These are phyloP conservation scores for Lichenostomus cassidix DNA, from an alignment of 2,113 vertebrate species.

Conservation along the genomic window DNA sequence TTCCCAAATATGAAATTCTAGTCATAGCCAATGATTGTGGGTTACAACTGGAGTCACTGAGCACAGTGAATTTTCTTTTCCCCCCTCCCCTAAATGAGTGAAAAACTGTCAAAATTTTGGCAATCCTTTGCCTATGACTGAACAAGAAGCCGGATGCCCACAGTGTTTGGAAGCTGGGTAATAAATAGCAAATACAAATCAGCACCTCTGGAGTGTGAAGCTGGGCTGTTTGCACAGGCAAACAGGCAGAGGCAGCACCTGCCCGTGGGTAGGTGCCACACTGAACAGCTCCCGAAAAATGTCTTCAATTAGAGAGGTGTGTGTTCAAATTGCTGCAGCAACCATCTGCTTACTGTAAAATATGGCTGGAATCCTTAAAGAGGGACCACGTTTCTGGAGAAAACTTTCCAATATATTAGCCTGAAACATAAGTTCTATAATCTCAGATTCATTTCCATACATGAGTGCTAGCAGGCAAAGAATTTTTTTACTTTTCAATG, in stretches of 20 bases:
- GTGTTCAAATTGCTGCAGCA: conserved; percentile 46
- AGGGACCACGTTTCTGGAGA: conserved; percentile 60
- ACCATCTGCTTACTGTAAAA: conserved; percentile 30
- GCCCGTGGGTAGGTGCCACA: background rate
- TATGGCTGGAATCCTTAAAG: conserved; percentile 72
- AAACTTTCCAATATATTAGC: conserved; percentile 31
- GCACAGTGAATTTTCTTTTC: background rate
- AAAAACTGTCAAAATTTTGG: conserved; percentile 6
- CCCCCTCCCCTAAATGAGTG: background rate
- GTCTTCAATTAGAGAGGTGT: background rate
- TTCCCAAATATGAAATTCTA: background rate
- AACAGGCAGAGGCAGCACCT: background rate
- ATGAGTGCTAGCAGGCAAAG: background rate
- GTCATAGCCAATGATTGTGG: background rate
- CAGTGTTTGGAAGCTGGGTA: background rate
- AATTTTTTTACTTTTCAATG: background rate
- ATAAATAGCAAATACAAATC: background rate
- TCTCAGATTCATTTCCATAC: background rate
- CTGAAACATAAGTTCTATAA: background rate
- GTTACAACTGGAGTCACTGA: background rate
- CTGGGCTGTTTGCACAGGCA: background rate
- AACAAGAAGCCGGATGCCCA: background rate
- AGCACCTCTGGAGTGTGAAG: background rate
- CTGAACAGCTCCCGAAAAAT: background rate
- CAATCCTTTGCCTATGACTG: background rate